Evolutionary conservation across 2,797 vertebrate species (phyloP).

Genomic region (Protosalanx chinensis): DNA sequence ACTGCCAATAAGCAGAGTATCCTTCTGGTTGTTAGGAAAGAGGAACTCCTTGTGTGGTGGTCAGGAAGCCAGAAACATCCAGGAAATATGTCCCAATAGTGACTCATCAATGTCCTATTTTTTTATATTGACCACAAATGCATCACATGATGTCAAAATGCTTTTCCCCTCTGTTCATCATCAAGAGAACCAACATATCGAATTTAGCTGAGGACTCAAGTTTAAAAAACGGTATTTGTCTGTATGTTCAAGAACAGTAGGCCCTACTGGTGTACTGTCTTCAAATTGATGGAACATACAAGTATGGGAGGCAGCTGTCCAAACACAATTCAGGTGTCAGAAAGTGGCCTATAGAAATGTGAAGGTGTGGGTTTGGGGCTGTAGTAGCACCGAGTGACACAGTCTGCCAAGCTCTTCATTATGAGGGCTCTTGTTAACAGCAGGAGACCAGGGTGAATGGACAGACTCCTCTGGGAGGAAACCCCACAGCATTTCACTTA

Average conservation of each 20-base stretch:
- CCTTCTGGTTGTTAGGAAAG: conserved; percentile 20
- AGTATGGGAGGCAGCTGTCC: background rate
- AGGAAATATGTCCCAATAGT: conserved; percentile 19
- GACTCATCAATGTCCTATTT: conserved; percentile 34
- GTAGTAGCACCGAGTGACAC: conserved; percentile 22
- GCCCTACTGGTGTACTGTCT: background rate
- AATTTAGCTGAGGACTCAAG: background rate
- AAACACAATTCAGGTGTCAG: conserved; percentile 2
- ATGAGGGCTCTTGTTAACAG: conserved; percentile 51
- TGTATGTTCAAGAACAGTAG: background rate
- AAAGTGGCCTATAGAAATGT: conserved; percentile 31
- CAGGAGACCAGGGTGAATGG: conserved; percentile 51
- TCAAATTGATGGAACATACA: background rate
- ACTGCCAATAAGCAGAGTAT: conserved; percentile 6
- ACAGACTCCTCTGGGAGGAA: conserved; percentile 47
- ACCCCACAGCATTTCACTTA: conserved; percentile 62
- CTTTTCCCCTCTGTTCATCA: background rate
- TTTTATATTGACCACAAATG: conserved; percentile 49
- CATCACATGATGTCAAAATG: conserved; percentile 38
- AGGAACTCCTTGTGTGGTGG: conserved; percentile 30
- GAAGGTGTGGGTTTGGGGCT: conserved; percentile 35
- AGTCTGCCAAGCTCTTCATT: conserved; percentile 42
- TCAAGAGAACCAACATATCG: background rate
- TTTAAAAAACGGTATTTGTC: background rate
- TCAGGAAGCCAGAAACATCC: conserved; percentile 6